Conservation (phyloP, 1,140 invertebrate genomes). For the Drosophila sechellia region DNA sequence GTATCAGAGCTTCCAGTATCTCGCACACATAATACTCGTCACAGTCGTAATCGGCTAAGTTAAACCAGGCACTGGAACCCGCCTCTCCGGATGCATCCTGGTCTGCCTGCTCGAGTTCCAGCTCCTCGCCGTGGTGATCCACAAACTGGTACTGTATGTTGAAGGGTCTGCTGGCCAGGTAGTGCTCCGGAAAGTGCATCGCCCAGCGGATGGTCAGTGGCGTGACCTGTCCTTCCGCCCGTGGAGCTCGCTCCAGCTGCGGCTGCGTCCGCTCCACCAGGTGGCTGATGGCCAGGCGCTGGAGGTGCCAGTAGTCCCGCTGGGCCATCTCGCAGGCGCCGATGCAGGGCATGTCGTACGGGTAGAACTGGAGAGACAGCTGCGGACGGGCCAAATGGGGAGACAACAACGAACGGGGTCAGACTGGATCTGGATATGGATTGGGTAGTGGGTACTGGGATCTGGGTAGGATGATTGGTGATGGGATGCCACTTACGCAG, state of each 20-base stretch:
- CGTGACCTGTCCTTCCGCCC: conserved; percentile 79
- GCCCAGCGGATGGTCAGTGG: conserved; percentile 90
- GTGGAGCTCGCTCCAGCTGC: conserved; percentile 33
- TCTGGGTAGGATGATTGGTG: background rate
- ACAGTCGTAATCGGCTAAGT: conserved; percentile 86
- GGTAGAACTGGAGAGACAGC: conserved; percentile 92
- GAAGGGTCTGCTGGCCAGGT: conserved; percentile 84
- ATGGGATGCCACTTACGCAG: conserved; percentile 88
- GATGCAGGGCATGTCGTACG: conserved; percentile 89
- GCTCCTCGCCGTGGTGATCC: conserved; percentile 88
- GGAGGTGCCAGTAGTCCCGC: conserved; percentile 70
- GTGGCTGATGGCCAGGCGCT: conserved; percentile 59
- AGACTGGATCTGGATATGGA: background rate
- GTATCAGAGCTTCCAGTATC: conserved; percentile 89
- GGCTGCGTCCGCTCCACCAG: conserved; percentile 60
- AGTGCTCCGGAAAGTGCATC: conserved; percentile 85
- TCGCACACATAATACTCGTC: conserved; percentile 84
- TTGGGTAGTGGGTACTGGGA: background rate
- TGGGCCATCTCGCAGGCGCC: conserved; percentile 71
- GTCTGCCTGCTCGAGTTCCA: conserved; percentile 87
- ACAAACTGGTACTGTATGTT: conserved; percentile 88
- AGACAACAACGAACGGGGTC: conserved; percentile 6
- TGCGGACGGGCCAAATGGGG: conserved; percentile 60
- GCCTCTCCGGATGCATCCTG: conserved; percentile 86
- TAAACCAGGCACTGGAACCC: conserved; percentile 87